Evolutionary conservation across 2,113 vertebrate genomes (phyloP).

Genomic region (Anolis sagrei): DNA sequence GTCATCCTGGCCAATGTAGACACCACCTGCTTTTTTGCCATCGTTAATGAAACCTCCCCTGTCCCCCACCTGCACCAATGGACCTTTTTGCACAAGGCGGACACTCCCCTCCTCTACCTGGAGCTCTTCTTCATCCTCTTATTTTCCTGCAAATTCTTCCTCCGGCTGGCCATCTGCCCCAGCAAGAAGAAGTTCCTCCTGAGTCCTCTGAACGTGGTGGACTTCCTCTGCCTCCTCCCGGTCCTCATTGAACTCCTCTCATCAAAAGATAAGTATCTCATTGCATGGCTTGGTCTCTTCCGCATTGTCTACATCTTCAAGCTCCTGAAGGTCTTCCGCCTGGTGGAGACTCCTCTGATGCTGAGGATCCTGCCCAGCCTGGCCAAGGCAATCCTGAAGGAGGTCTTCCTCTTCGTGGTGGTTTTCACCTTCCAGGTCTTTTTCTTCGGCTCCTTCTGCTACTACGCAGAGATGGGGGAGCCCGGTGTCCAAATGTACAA

Average conservation of each 20-base stretch:
- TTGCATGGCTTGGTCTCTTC: constrained; percentile 42
- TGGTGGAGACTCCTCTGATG: constrained; percentile 58
- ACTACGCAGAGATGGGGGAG: constrained; percentile 42
- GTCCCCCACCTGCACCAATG: not conserved
- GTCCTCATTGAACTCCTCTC: constrained; percentile 53
- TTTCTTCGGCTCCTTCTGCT: constrained; percentile 62
- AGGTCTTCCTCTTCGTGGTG: constrained; percentile 59
- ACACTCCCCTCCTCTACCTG: constrained; percentile 57
- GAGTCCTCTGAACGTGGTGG: constrained; percentile 55
- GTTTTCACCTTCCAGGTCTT: constrained; percentile 59
- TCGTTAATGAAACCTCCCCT: no score
- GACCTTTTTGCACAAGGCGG: not conserved
- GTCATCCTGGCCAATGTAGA: constrained; percentile 64
- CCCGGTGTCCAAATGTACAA: not conserved
- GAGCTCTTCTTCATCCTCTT: constrained; percentile 63
- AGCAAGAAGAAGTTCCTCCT: constrained; percentile 58
- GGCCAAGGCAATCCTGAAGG: constrained; percentile 50
- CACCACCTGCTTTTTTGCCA: no score
- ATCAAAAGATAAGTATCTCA: constrained; percentile 1
- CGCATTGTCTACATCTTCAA: constrained; percentile 54
- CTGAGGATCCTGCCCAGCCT: constrained; percentile 55
- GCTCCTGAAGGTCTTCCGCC: constrained; percentile 56
- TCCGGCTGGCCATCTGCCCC: constrained; percentile 55
- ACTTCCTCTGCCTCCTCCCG: constrained; percentile 63
- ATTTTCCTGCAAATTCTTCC: constrained; percentile 61